A percentile compares a stretch with the other conserved stretches of the same genome.
Evolutionary conservation across 2,888 invertebrate genomes (phyloP).

Genomic region (Stenoptilia bipunctidactyla): DNA sequence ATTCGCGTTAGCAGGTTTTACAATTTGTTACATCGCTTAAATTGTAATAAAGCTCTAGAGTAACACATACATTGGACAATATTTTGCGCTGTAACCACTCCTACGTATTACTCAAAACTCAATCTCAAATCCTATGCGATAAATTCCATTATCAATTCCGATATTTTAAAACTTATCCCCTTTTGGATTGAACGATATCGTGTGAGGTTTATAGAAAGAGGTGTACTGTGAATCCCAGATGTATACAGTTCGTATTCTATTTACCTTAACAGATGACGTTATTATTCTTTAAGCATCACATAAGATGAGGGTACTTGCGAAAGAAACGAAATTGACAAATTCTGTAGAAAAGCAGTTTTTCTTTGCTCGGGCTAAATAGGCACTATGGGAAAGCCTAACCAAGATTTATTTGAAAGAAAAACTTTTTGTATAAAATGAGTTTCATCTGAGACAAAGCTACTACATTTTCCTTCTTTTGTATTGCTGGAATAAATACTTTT

Average conservation of each 20-base stretch:
- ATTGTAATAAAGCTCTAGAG: conserved; percentile 62
- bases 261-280: conserved; percentile 56
- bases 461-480: too few relatives aligned
- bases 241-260: conserved; percentile 60
- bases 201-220: conserved; percentile 55
- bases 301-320: conserved; percentile 22
- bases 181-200: conserved; percentile 19
- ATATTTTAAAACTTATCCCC: conserved; percentile 9
- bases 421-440: too few relatives aligned
- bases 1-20: conserved; percentile 56
- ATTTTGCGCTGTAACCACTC: conserved; percentile 11
- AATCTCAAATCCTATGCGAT: conserved; percentile 10
- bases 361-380: neutral
- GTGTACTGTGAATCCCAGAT: conserved; percentile 54
- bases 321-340: conserved; percentile 26
- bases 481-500: too few relatives aligned
- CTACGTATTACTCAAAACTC: conserved; percentile 21
- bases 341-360: conserved; percentile 14
- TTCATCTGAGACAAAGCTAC: conserved; percentile 13
- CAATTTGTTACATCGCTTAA: conserved; percentile 66
- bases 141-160: conserved; percentile 11
- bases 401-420: too few relatives aligned
- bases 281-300: conserved; percentile 48
- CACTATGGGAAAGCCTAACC: too few relatives aligned
- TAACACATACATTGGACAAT: conserved; percentile 39